phyloP scores from a whole-genome alignment of 2,113 vertebrate species.

The Aphyosemion australe region DNA sequence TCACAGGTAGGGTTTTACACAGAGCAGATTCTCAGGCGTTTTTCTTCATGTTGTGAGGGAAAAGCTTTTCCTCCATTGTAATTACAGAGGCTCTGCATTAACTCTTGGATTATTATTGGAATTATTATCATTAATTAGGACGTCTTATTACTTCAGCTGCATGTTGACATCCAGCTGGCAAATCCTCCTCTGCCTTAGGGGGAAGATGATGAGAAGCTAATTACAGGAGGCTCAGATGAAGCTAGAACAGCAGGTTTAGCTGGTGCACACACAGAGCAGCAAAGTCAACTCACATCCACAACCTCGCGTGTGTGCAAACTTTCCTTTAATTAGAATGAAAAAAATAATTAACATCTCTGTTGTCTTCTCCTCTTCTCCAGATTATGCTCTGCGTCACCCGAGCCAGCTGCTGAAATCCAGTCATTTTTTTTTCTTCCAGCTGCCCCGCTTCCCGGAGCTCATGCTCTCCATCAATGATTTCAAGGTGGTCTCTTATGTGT shows the following conservation, averaged over 20 bases:
- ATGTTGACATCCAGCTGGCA: slow-evolving; percentile 68
- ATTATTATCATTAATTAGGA: slow-evolving; percentile 63
- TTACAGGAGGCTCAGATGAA: slow-evolving; percentile 55
- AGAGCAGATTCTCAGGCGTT: background rate
- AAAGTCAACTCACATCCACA: slow-evolving; percentile 9
- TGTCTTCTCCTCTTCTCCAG: slow-evolving; percentile 69
- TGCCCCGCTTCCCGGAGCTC: slow-evolving; percentile 95
- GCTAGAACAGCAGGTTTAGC: slow-evolving; percentile 54
- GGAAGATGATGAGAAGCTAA: slow-evolving; percentile 58
- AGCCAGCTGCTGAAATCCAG: slow-evolving; percentile 96
- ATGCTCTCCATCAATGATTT: slow-evolving; percentile 99
- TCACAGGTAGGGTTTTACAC: slow-evolving; percentile 42
- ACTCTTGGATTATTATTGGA: slow-evolving; percentile 34
- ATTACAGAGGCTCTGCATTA: slow-evolving; percentile 36
- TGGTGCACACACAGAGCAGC: slow-evolving; percentile 37
- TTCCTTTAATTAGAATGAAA: slow-evolving; percentile 15
- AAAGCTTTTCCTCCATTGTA: slow-evolving; percentile 10
- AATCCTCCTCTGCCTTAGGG: slow-evolving; percentile 43
- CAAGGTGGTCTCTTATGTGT: slow-evolving; percentile 82
- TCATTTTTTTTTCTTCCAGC: slow-evolving; percentile 98
- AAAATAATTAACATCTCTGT: slow-evolving; percentile 15
- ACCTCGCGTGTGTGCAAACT: background rate
- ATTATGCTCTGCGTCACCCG: slow-evolving; percentile 93
- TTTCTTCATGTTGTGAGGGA: background rate
- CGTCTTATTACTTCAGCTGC: slow-evolving; percentile 43